Base-by-base conservation (phyloP, 2,888 invertebrate species). In the Dioctria linearis region DNA sequence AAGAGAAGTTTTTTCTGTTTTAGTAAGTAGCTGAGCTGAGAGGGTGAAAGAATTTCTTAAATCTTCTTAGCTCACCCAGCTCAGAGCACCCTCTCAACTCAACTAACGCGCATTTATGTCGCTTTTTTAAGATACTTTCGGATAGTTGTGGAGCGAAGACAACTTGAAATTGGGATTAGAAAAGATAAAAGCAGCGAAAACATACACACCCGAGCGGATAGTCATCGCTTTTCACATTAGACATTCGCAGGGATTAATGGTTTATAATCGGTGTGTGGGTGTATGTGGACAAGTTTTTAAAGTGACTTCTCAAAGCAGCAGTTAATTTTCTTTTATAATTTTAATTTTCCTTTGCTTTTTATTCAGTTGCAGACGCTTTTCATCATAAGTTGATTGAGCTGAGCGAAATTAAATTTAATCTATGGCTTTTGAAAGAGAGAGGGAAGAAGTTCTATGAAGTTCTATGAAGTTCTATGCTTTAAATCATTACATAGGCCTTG, bases 381-480 rank as follows among this genome's bases (percentile, higher is more conserved):
- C 39, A 25, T 25, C 25, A 51, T 13, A 73, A 73, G 57, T 73
- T 73, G 42, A 57, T 73, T n/a, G 73, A 3, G 57, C n/a, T 37
- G 40, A 42, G 13, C 73, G 57, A 57, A 73, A 73, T 73, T 57
- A 73, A 73, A 73, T 73, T 73, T 59, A 73, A 73, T 73, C n/a
- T 25, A 25, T 25, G 25, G 25, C 25, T 25, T 25, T 25, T 25
- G 25, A 40, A 13, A 54, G 39, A 57, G 57, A 43, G 59, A 40
- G 57, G 73, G 73, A 3, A 25, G 51, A 59, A n/a, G 73, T n/a
- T n/a, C n/a, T n/a, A n/a, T 54, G 54, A n/a, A 54, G n/a, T 54
- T 3, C 0, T 54, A n/a, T 54, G 54, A n/a, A 54, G n/a, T 54
- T 3, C 0, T 54, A n/a, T 3, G 3, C 43, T 73, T 57, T 25